phyloP scores from a whole-genome alignment of 2,888 invertebrate species.

The Aleiodes leptofemur region DNA sequence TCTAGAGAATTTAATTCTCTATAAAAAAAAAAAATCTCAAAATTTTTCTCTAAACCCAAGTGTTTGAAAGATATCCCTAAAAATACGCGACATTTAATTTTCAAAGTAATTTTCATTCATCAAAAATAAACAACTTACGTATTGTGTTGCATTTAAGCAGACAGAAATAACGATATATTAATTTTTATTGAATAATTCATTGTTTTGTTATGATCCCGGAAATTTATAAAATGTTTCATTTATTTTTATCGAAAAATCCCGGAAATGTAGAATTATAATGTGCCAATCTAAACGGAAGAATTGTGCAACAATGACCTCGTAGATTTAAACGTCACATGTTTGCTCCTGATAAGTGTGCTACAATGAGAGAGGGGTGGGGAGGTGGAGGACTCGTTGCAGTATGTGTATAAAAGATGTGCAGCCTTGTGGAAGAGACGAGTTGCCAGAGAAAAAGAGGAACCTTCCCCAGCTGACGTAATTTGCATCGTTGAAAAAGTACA shows the following conservation, averaged over 20 bases:
- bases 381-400: background rate
- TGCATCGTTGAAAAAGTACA: conserved; percentile 5
- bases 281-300: conserved; percentile 53
- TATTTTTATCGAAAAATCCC: background rate
- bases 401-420: conserved; percentile 27
- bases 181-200: too few species aligned
- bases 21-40: too few species aligned
- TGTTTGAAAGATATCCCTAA: too few species aligned
- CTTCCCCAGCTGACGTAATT: conserved; percentile 18
- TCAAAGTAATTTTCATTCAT: too few species aligned
- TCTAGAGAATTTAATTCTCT: too few species aligned
- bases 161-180: too few species aligned
- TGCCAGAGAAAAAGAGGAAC: background rate
- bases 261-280: conserved; percentile 5
- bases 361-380: background rate
- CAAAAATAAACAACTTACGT: too few species aligned
- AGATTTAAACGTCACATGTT: conserved; percentile 20
- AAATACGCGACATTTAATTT: too few species aligned
- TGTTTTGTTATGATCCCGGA: too few species aligned
- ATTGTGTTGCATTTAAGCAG: too few species aligned
- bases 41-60: too few species aligned
- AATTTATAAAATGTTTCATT: too few species aligned
- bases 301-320: conserved; percentile 52
- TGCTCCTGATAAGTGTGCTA: conserved; percentile 32
- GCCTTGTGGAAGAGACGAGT: conserved; percentile 8